A percentile compares a stretch with the other conserved stretches of the same genome.
These are phyloP conservation scores for Indicator maculatus DNA, from an alignment of 2,113 vertebrate species.

Conservation along the genomic window DNA sequence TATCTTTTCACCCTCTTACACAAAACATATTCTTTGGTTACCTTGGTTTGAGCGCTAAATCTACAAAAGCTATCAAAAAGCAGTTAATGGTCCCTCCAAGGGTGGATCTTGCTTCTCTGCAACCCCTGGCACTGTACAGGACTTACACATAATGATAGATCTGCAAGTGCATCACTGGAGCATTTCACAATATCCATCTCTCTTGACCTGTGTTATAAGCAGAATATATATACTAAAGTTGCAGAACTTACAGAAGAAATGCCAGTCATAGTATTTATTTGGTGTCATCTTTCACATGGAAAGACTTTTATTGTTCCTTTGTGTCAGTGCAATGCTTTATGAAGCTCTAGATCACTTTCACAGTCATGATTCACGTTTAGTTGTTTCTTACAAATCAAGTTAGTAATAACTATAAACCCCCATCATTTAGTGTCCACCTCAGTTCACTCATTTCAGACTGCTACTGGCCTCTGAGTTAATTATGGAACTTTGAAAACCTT, in stretches of 20 bases:
- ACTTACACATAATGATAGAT: not conserved
- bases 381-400: conserved; percentile 44
- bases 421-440: conserved; percentile 10
- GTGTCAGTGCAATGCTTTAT: conserved; percentile 29
- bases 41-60: not conserved
- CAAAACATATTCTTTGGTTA: not conserved
- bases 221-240: not conserved
- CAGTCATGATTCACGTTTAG: conserved; percentile 20
- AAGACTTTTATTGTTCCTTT: conserved; percentile 39
- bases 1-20: not conserved
- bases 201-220: not conserved
- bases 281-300: conserved; percentile 38
- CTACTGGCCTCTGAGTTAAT: conserved; percentile 10
- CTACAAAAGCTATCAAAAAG: not conserved
- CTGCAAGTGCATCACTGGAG: not conserved
- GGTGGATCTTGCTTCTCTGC: not conserved
- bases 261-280: conserved; percentile 2
- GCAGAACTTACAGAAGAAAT: not conserved
- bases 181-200: not conserved
- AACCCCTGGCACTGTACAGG: not conserved
- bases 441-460: not conserved
- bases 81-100: not conserved
- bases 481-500: not conserved
- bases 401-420: not conserved
- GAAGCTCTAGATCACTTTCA: conserved; percentile 58